Conservation (phyloP, 2,113 vertebrate genomes). For the Anarhynchus alexandrinus region DNA sequence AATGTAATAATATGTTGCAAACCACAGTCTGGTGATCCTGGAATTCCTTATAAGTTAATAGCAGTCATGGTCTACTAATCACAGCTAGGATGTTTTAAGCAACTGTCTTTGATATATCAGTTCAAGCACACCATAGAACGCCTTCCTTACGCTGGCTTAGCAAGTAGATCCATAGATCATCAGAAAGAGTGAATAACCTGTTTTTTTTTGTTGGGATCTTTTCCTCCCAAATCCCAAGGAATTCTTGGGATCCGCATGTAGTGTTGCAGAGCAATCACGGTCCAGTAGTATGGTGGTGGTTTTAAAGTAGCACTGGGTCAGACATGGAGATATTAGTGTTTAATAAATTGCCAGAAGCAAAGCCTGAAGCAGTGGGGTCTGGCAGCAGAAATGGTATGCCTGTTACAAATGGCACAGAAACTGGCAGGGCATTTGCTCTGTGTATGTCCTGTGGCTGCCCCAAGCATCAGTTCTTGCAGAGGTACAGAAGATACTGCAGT, state of each 20-base stretch:
- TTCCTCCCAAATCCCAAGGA: background rate
- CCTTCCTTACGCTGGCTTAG: background rate
- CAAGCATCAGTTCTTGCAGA: background rate
- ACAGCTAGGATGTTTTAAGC: conserved; percentile 32
- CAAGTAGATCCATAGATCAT: background rate
- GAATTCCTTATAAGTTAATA: conserved; percentile 52
- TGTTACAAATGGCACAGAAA: background rate
- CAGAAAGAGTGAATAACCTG: background rate
- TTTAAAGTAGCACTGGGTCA: background rate
- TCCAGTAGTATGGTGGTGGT: background rate
- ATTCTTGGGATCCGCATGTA: background rate
- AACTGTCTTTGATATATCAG: conserved; percentile 1
- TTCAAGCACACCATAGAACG: background rate
- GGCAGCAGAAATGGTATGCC: background rate
- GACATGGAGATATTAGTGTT: background rate
- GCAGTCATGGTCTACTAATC: conserved; percentile 40
- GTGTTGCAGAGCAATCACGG: background rate
- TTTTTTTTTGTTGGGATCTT: background rate
- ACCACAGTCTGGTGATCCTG: conserved; percentile 38
- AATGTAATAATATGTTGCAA: conserved; percentile 31
- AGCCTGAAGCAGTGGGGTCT: background rate
- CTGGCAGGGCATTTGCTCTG: background rate
- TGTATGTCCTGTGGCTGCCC: background rate
- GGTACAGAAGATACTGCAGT: background rate
- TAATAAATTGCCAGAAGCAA: background rate